phyloP scores from a whole-genome alignment of 2,888 invertebrate genomes.

The Hetaerina titia region DNA sequence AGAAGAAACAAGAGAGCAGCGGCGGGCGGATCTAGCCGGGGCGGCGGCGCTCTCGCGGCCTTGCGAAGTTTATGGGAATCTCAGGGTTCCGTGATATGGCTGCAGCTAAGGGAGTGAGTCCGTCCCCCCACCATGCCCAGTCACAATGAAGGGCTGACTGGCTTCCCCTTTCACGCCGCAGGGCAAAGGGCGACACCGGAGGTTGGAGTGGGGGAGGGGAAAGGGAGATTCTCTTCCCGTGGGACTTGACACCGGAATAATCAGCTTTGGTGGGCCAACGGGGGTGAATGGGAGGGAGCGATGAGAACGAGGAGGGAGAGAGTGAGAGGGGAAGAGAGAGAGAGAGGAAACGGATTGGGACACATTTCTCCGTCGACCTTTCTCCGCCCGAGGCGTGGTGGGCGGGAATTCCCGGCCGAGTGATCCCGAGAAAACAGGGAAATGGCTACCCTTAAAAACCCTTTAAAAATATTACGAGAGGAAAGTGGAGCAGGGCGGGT shows the following conservation, averaged over 20 bases:
- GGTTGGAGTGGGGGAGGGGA: background rate
- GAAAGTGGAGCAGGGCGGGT: background rate
- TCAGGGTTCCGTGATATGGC: background rate
- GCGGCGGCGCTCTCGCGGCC: background rate
- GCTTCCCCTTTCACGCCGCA: slow-evolving; percentile 22
- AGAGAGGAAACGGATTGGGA: background rate
- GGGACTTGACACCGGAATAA: slow-evolving; percentile 61
- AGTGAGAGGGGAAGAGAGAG: background rate
- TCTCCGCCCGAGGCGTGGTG: background rate
- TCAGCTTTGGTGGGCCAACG: slow-evolving; percentile 46
- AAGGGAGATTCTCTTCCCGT: slow-evolving; percentile 4
- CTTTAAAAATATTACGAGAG: background rate
- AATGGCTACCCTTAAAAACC: background rate
- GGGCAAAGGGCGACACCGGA: slow-evolving; percentile 2
- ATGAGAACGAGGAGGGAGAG: background rate
- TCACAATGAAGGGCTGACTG: slow-evolving; percentile 22
- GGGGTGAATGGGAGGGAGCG: slow-evolving; percentile 21
- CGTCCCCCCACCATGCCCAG: background rate
- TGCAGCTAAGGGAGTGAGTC: background rate
- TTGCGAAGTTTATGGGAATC: slow-evolving; percentile 10
- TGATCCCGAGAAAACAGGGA: background rate
- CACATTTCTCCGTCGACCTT: background rate
- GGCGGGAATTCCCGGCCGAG: background rate
- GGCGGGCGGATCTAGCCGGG: background rate
- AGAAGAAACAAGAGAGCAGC: background rate